A percentile compares a stretch with the other conserved stretches of the same genome.
These are phyloP conservation scores for Benitochromis conjunctus DNA, from an alignment of 2,113 vertebrate genomes.

Conservation along the genomic window DNA sequence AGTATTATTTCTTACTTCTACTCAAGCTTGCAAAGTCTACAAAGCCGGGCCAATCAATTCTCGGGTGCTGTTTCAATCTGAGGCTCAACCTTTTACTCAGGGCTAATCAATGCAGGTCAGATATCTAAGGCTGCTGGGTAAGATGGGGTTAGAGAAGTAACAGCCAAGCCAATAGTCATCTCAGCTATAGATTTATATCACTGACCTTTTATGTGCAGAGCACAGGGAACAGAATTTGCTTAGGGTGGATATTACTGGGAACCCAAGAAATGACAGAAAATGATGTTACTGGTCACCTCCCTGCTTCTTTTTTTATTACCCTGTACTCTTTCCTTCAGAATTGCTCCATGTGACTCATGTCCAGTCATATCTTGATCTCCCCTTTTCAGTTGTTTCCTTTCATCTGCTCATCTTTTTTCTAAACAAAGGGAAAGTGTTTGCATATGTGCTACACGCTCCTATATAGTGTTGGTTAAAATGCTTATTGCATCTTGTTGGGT, in stretches of 20 bases:
- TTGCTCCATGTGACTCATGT: neutral
- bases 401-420: neutral
- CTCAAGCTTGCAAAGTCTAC: neutral
- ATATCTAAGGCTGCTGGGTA: slow-evolving; percentile 5
- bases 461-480: neutral
- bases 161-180: slow-evolving; percentile 27
- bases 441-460: neutral
- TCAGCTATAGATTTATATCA: slow-evolving; percentile 46
- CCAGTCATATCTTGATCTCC: neutral
- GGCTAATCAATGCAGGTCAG: slow-evolving; percentile 38
- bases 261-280: slow-evolving; percentile 21
- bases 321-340: neutral
- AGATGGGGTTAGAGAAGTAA: slow-evolving; percentile 23
- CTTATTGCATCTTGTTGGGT: neutral
- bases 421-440: neutral
- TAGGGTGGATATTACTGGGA: neutral
- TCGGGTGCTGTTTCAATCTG: neutral
- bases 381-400: neutral
- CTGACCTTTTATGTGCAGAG: slow-evolving; percentile 47
- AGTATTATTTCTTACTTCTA: neutral
- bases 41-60: slow-evolving; percentile 8
- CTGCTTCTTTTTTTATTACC: slow-evolving; percentile 16
- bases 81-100: slow-evolving; percentile 14
- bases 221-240: slow-evolving; percentile 23
- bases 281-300: slow-evolving; percentile 1